A percentile compares a stretch with the other conserved stretches of the same genome.
These are phyloP conservation scores for Drosophila prosaltans DNA, from an alignment of 1,140 invertebrate species.

Conservation along the genomic window DNA sequence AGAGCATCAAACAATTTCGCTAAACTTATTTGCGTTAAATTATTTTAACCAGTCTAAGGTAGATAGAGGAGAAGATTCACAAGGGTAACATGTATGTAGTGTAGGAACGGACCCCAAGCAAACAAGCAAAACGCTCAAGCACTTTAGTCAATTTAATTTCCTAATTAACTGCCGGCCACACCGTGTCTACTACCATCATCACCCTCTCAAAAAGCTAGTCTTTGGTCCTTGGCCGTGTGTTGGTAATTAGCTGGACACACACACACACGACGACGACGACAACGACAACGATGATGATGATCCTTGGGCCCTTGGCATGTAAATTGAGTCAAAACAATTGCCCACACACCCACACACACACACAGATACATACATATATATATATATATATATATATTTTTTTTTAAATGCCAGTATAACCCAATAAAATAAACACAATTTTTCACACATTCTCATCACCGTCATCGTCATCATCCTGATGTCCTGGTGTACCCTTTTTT, in stretches of 20 bases:
- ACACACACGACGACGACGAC: conserved; percentile 17
- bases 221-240: conserved; percentile 51
- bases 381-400: conserved; percentile 47
- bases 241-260: conserved; percentile 76
- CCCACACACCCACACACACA: conserved; percentile 30
- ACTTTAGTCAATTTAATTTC: conserved; percentile 82
- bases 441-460: conserved; percentile 52
- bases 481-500: conserved; percentile 12
- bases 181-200: conserved; percentile 5
- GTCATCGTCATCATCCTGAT: conserved; percentile 19
- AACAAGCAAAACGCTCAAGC: conserved; percentile 76
- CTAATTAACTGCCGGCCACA: conserved; percentile 75
- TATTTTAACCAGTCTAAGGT: conserved; percentile 42
- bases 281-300: conserved; percentile 62
- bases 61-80: conserved; percentile 1
- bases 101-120: conserved; percentile 23
- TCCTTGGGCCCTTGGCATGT: conserved; percentile 64
- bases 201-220: conserved; percentile 16
- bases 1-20: conserved; percentile 21
- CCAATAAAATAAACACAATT: conserved; percentile 63
- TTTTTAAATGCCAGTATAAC: conserved; percentile 64
- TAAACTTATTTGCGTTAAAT: conserved; percentile 64
- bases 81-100: neutral
- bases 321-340: conserved; percentile 82
- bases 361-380: conserved; percentile 15